Conservation (phyloP, 2,113 vertebrate species). For the Nothoprocta perdicaria region DNA sequence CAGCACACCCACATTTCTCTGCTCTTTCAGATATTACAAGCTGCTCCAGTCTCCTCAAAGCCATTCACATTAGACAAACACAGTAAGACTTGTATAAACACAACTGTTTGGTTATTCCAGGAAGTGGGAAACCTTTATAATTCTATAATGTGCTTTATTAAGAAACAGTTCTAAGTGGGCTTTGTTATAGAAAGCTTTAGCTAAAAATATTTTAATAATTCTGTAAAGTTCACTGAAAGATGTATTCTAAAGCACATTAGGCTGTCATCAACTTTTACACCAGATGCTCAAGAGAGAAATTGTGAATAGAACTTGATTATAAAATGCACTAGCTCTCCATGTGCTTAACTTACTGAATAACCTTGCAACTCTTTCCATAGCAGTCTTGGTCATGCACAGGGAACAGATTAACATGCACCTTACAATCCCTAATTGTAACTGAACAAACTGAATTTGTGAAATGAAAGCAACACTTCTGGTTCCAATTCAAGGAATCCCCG, state of each 20-base stretch:
- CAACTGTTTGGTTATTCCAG: neutral
- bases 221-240: neutral
- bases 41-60: neutral
- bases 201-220: neutral
- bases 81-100: neutral
- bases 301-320: neutral
- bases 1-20: neutral
- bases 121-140: neutral
- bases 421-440: neutral
- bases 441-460: constrained; percentile 31
- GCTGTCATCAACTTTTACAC: neutral
- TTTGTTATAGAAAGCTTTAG: neutral
- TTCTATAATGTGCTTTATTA: neutral
- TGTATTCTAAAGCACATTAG: neutral
- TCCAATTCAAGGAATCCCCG: neutral
- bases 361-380: neutral
- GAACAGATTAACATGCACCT: neutral
- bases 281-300: neutral
- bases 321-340: neutral
- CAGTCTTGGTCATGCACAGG: neutral
- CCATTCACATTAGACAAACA: neutral
- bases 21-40: neutral
- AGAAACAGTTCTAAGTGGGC: too few relatives aligned
- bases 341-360: neutral
- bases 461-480: neutral